A percentile compares a stretch with the other conserved stretches of the same genome.
phyloP scores from a whole-genome alignment of 2,797 vertebrate species.

The Pachyuromys duprasi region DNA sequence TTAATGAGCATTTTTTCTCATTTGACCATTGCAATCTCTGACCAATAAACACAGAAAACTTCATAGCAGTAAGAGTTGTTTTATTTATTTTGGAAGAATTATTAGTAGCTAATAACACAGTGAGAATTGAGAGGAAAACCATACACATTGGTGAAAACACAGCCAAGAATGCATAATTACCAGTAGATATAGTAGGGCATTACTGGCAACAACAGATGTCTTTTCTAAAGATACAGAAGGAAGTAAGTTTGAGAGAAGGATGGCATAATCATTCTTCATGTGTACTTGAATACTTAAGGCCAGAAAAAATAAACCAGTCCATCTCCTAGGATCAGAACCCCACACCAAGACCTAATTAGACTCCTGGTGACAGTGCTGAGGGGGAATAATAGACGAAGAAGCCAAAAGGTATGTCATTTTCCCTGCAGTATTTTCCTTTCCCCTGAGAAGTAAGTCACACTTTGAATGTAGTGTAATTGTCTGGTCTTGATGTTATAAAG shows the following conservation, averaged over 20 bases:
- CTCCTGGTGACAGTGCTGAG: constrained; percentile 32
- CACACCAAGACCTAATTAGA: constrained; percentile 58
- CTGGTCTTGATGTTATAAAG: not conserved
- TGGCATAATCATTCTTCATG: constrained; percentile 32
- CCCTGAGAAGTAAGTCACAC: constrained; percentile 53
- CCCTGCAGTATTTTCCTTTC: constrained; percentile 35
- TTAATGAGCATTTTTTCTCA: not conserved
- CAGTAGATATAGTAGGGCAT: not conserved
- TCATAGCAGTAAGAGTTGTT: not conserved
- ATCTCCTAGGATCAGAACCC: constrained; percentile 40
- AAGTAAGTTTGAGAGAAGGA: constrained; percentile 45
- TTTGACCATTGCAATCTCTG: not conserved
- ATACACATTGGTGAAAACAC: not conserved
- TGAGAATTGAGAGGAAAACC: not conserved
- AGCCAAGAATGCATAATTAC: not conserved
- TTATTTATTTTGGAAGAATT: constrained; percentile 4
- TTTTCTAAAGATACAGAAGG: not conserved
- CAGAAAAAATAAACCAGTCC: constrained; percentile 42
- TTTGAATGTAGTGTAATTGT: not conserved
- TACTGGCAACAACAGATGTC: constrained; percentile 39
- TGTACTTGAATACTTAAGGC: constrained; percentile 1
- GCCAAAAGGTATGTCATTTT: not conserved
- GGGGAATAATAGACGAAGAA: constrained; percentile 1
- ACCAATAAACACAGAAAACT: not conserved
- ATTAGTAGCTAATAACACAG: not conserved